Percentiles rank a stretch among this genome's conserved stretches.
These are phyloP conservation scores for Coptodon bakossiorum DNA, from an alignment of 2,113 vertebrate species.

Conservation along the genomic window DNA sequence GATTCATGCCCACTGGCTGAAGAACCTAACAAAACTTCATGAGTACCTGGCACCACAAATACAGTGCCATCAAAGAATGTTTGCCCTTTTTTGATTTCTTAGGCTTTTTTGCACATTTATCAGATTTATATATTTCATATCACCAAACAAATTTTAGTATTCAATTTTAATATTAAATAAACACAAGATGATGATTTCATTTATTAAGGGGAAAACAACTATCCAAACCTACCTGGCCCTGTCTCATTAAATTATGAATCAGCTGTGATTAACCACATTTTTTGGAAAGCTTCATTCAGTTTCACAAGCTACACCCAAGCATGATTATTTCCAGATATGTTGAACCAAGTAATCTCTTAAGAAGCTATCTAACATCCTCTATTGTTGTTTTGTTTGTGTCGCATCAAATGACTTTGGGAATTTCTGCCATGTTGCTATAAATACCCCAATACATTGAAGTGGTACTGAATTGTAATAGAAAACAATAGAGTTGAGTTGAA, in stretches of 20 bases:
- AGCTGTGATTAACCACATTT: background rate
- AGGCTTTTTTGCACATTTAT: background rate
- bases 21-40: background rate
- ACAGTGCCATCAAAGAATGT: background rate
- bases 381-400: background rate
- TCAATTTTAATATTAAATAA: background rate
- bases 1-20: background rate
- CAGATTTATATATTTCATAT: background rate
- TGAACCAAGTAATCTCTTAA: background rate
- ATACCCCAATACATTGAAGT: background rate
- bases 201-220: background rate
- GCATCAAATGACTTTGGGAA: background rate
- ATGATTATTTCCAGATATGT: background rate
- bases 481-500: background rate
- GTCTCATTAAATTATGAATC: background rate
- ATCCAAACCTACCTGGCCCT: fast-evolving
- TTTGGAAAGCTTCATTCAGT: background rate
- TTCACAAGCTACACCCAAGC: background rate
- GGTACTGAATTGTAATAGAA: background rate
- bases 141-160: background rate
- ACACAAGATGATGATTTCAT: fast-evolving
- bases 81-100: background rate
- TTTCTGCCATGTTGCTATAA: background rate
- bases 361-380: background rate
- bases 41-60: background rate